Conservation (phyloP, 2,888 invertebrate genomes). For the Piscicola geometra region DNA sequence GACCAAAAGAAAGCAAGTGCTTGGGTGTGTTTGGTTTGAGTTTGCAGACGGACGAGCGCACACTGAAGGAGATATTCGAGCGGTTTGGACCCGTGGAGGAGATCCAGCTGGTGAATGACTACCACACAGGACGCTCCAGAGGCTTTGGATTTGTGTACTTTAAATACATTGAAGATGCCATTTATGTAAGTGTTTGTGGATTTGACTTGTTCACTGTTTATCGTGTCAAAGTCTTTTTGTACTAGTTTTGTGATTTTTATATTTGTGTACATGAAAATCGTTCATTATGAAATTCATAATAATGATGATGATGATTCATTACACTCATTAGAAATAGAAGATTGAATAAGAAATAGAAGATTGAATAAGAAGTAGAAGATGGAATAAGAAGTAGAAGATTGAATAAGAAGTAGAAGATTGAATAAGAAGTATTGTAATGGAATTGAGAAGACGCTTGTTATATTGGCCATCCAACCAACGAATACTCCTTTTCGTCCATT, state of each 20-base stretch:
- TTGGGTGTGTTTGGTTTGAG: constrained; percentile 87
- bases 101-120: constrained; percentile 84
- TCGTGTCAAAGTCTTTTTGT: too few species aligned
- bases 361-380: constrained; percentile 9
- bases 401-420: constrained; percentile 12
- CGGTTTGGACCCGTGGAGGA: constrained; percentile 87
- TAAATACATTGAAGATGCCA: constrained; percentile 79
- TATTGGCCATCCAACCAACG: constrained; percentile 6
- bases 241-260: too few species aligned
- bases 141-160: constrained; percentile 97
- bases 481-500: neutral
- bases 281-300: too few species aligned
- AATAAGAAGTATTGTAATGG: constrained; percentile 11
- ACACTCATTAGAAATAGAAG: constrained; percentile 7
- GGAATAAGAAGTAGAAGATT: constrained; percentile 1
- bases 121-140: constrained; percentile 80
- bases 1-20: constrained; percentile 80
- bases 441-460: neutral
- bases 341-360: constrained; percentile 9
- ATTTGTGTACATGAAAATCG: too few species aligned
- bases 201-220: too few species aligned
- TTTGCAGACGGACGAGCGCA: constrained; percentile 83
- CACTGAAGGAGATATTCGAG: constrained; percentile 83
- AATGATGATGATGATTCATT: neutral
- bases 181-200: constrained; percentile 59